Percentiles rank a stretch among this genome's conserved stretches.
Conservation (phyloP, 2,888 invertebrate species). For the Cenopis cana region DNA sequence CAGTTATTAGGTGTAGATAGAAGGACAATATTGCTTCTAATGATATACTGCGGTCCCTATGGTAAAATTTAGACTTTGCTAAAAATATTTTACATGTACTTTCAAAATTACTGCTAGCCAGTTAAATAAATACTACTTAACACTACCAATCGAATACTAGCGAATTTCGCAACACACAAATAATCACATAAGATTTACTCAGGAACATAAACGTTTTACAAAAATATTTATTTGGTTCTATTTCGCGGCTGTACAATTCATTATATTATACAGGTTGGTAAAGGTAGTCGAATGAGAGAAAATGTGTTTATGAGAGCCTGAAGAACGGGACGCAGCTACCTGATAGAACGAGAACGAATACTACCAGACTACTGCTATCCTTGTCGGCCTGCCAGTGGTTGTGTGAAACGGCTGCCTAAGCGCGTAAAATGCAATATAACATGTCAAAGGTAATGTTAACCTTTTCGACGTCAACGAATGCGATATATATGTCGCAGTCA, state of each 20-base stretch:
- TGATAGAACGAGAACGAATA: not conserved
- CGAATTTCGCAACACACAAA: conserved; percentile 48
- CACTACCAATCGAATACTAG: conserved; percentile 55
- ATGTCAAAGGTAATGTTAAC: not conserved
- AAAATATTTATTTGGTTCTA: conserved; percentile 75
- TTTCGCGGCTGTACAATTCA: conserved; percentile 50
- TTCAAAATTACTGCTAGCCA: conserved; percentile 35
- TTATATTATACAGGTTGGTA: conserved; percentile 43
- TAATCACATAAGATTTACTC: conserved; percentile 61
- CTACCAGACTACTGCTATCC: not conserved
- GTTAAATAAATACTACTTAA: conserved; percentile 50
- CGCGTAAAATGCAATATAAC: not conserved
- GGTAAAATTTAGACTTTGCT: conserved; percentile 35
- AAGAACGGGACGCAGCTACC: not conserved
- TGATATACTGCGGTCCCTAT: conserved; percentile 34
- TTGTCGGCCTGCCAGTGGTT: not conserved
- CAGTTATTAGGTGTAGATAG: conserved; percentile 5
- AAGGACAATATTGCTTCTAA: conserved; percentile 19
- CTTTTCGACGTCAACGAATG: too few species aligned
- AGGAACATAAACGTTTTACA: conserved; percentile 74
- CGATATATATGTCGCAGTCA: too few species aligned
- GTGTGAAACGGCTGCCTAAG: not conserved
- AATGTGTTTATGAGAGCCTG: conserved; percentile 23
- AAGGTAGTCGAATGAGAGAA: conserved; percentile 36
- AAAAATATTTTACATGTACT: conserved; percentile 43